Base-by-base conservation (phyloP, 2,888 invertebrate species). In the Tenthredo scrophulariae region DNA sequence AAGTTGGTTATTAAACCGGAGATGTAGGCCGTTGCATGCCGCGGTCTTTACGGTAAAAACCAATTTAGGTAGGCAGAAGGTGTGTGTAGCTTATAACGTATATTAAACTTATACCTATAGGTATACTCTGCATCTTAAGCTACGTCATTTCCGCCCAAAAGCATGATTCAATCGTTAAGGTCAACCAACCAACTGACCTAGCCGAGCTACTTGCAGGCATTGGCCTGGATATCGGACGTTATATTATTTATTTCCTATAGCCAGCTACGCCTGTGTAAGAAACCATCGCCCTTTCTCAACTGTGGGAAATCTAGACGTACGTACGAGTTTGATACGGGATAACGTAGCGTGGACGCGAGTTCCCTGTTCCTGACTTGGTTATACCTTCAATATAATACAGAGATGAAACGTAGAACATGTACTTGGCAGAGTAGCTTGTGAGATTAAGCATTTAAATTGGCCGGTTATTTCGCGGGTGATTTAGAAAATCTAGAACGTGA, bases 401-500 rank as follows among this genome's bases (percentile, higher is more conserved):
- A 83, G 46, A 50, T 83, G 67, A 83, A 46, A 43, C 83, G 46
- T 50, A 22, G 62, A 80, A 83, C 83, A 83, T 70, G 83, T 83
- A 70, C 67, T 70, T 70, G 67, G 67, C 37, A 13, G 46, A 43
- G 70, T 65, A 80, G 80, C 62, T 46, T 29, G 83, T 67, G 83
- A 83, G 83, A 83, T 83, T 83, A 83, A 83, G 33, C 70, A 50
- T 65, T 83, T 67, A 83, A 83, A 83, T 83, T 83, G 83, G 70
- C 67, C 65, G 83, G 67, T 83, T 83, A 83, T 83, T 83, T 83
- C 83, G 83, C 83, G 83, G 70, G 67, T 70, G 67, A 83, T 65
- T 83, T 67, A 83, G 83, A 70, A 67, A 83, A 83, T 83, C 83
- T 83, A 62, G 83, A 83, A 83, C 83, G 83, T 83, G 83, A 67